Evolutionary conservation across 2,797 vertebrate genomes (phyloP).

Genomic region (Pogoniulus pusillus): DNA sequence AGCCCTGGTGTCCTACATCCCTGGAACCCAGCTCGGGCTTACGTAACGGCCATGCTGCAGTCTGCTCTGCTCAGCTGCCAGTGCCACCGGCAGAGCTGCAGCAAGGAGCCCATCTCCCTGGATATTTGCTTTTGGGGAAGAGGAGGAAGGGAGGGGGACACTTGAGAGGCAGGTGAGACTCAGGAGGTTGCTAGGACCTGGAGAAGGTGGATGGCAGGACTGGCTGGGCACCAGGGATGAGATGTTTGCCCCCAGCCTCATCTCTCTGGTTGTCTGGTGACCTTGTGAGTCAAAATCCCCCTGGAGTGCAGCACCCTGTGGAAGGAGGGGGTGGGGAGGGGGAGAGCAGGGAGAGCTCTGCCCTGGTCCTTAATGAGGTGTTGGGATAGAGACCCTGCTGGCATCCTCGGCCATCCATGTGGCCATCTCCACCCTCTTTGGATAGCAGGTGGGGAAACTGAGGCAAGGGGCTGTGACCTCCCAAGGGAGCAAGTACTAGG

Average conservation of each 20-base stretch:
- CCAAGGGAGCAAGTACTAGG: fast-evolving
- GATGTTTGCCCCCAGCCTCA: background rate
- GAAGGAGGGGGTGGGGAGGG: background rate
- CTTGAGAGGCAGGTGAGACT: background rate
- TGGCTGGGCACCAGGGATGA: background rate
- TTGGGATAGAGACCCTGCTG: background rate
- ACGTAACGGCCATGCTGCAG: conserved; percentile 56
- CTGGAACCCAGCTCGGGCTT: conserved; percentile 27
- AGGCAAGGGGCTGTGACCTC: background rate
- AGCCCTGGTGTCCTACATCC: conserved; percentile 36
- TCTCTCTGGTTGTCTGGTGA: background rate
- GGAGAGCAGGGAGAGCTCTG: background rate
- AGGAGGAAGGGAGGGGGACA: background rate
- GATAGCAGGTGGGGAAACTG: conserved; percentile 5
- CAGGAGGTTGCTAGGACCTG: background rate
- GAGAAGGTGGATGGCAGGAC: background rate
- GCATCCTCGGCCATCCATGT: fast-evolving
- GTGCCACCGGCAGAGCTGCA: conserved; percentile 59
- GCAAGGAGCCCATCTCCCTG: conserved; percentile 17
- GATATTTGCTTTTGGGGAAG: conserved; percentile 11
- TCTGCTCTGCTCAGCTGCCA: conserved; percentile 48
- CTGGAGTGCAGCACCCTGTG: background rate
- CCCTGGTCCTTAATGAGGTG: fast-evolving
- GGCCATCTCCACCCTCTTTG: fast-evolving
- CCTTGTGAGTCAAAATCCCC: background rate